Percentiles rank a stretch among this genome's conserved stretches.
phyloP scores from a whole-genome alignment of 1,140 invertebrate species.

The Agraylea sexmaculata region DNA sequence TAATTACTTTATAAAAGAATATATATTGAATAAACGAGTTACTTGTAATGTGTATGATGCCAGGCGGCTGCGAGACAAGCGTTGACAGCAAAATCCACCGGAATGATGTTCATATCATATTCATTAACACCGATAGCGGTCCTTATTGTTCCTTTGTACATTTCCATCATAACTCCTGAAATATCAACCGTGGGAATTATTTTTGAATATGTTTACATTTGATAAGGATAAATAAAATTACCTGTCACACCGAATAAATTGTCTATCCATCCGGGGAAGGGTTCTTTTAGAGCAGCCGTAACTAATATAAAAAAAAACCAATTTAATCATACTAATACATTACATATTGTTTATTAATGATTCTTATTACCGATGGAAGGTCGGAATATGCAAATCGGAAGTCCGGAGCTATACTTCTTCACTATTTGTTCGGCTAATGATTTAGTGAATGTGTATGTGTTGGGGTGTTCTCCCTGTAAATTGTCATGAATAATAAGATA shows the following conservation, averaged over 20 bases:
- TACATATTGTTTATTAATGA: too few relatives aligned
- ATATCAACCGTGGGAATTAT: constrained; percentile 2
- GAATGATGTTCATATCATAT: constrained; percentile 73
- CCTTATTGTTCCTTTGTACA: constrained; percentile 73
- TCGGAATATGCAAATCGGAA: constrained; percentile 81
- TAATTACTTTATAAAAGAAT: constrained; percentile 1
- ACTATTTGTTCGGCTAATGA: constrained; percentile 70
- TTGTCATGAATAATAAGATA: too few relatives aligned
- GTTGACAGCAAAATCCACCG: constrained; percentile 84
- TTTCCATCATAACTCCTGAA: constrained; percentile 69
- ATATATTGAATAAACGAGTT: constrained; percentile 17
- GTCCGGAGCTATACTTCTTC: constrained; percentile 41
- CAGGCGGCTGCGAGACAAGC: constrained; percentile 74
- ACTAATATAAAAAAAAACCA: constrained; percentile 35
- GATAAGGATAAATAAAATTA: constrained; percentile 10
- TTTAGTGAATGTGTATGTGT: constrained; percentile 83
- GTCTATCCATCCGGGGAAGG: constrained; percentile 87
- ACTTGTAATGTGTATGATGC: constrained; percentile 52
- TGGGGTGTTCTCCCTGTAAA: constrained; percentile 60
- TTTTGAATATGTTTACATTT: neutral
- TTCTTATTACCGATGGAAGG: constrained; percentile 83
- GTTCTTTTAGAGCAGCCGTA: constrained; percentile 62
- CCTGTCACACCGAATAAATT: constrained; percentile 78
- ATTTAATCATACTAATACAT: neutral
- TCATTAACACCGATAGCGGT: constrained; percentile 65